Percentiles rank a stretch among this genome's conserved stretches.
Conservation (phyloP, 2,888 invertebrate species). For the Nesidiocoris tenuis region DNA sequence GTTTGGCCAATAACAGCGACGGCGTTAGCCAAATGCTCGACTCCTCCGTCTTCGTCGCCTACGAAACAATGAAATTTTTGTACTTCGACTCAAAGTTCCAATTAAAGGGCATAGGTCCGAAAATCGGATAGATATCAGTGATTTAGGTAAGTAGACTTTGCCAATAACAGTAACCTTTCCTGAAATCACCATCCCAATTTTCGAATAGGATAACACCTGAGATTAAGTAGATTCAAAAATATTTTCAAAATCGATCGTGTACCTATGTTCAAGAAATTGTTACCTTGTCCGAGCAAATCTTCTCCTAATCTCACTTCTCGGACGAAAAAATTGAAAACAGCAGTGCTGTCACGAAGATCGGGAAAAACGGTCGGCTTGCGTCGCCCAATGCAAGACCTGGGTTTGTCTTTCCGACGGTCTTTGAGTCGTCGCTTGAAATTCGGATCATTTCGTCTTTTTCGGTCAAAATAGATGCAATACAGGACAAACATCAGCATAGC, state of each 20-base stretch:
- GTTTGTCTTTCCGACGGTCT: constrained; percentile 14
- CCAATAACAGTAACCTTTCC: too few species aligned
- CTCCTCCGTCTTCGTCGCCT: constrained; percentile 20
- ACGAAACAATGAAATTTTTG: neutral
- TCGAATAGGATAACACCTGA: too few species aligned
- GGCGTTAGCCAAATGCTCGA: constrained; percentile 28
- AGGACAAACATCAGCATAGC: constrained; percentile 16
- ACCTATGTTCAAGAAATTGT: too few species aligned
- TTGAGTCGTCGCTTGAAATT: constrained; percentile 17
- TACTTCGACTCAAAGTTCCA: too few species aligned
- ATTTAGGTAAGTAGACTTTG: too few species aligned
- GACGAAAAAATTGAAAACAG: constrained; percentile 9
- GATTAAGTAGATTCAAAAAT: too few species aligned
- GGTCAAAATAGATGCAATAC: constrained; percentile 32
- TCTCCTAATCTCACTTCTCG: constrained; percentile 18
- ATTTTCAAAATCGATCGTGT: too few species aligned
- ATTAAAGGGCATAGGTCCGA: too few species aligned
- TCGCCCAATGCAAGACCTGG: neutral
- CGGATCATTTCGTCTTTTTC: constrained; percentile 21
- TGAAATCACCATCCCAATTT: too few species aligned
- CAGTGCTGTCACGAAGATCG: constrained; percentile 22
- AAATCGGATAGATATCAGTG: too few species aligned
- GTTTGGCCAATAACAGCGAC: constrained; percentile 27
- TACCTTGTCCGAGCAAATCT: constrained; percentile 12
- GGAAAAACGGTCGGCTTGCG: constrained; percentile 8